phyloP scores from a whole-genome alignment of 2,113 vertebrate species.

The Lophotis ruficrista region DNA sequence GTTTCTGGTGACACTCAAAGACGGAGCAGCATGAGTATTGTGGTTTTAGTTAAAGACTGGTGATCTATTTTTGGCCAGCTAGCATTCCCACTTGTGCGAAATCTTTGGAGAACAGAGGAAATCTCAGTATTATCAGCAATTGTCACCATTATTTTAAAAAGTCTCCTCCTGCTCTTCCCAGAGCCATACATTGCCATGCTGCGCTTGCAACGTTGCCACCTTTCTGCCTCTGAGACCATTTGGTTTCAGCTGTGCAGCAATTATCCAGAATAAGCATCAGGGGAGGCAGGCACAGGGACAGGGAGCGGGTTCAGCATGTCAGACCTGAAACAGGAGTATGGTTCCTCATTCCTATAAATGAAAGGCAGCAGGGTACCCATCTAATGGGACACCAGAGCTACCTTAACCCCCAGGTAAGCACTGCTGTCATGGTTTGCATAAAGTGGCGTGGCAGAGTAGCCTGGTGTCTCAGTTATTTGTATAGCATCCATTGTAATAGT shows the following conservation, averaged over 20 bases:
- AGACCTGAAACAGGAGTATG: conserved; percentile 26
- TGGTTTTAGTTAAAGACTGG: neutral
- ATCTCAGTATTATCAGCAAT: neutral
- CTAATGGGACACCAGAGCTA: conserved; percentile 41
- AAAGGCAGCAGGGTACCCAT: conserved; percentile 23
- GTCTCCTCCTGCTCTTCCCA: neutral
- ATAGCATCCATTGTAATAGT: neutral
- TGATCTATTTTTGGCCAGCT: neutral
- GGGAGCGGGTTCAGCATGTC: neutral
- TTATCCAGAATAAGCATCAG: neutral
- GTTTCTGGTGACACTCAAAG: neutral
- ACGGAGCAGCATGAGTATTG: neutral
- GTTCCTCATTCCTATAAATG: conserved; percentile 27
- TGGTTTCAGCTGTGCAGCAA: neutral
- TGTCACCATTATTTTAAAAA: neutral
- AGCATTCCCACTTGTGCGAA: neutral
- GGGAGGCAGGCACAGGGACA: neutral
- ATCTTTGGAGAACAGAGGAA: neutral
- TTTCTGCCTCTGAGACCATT: neutral
- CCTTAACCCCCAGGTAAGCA: neutral
- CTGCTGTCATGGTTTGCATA: conserved; percentile 26
- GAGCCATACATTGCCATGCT: neutral
- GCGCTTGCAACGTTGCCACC: accelerated
- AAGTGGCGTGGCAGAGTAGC: neutral
- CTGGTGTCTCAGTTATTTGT: neutral